phyloP scores from a whole-genome alignment of 1,140 invertebrate species.

The Drosophila kanapiae region DNA sequence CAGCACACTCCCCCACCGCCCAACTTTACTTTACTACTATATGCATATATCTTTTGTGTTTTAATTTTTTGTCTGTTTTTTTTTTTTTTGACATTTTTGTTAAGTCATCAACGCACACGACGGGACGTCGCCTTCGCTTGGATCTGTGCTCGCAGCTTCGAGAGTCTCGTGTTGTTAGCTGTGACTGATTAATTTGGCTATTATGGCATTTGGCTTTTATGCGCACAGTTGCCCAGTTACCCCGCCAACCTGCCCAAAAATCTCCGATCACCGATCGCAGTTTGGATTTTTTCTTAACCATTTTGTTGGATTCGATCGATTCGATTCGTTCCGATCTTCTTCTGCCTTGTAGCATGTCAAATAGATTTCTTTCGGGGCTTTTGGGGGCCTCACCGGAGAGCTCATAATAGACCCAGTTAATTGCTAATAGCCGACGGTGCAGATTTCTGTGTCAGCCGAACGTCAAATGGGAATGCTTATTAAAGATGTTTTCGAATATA shows the following conservation, averaged over 20 bases:
- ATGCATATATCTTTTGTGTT: constrained; percentile 18
- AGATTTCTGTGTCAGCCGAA: constrained; percentile 79
- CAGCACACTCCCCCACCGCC: constrained; percentile 7
- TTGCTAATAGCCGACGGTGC: constrained; percentile 83
- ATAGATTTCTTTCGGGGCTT: constrained; percentile 65
- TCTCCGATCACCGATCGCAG: neutral
- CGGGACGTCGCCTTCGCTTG: constrained; percentile 61
- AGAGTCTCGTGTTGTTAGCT: constrained; percentile 75
- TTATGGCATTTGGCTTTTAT: constrained; percentile 83
- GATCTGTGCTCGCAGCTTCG: constrained; percentile 50
- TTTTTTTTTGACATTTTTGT: constrained; percentile 77
- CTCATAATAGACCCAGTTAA: constrained; percentile 84
- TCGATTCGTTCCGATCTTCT: constrained; percentile 83
- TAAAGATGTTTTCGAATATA: constrained; percentile 70
- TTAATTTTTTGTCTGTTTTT: constrained; percentile 1
- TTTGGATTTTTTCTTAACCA: constrained; percentile 29
- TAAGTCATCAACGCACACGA: constrained; percentile 77
- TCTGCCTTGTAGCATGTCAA: constrained; percentile 83
- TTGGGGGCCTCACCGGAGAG: constrained; percentile 35
- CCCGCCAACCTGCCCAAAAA: constrained; percentile 14
- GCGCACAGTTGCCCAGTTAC: constrained; percentile 62
- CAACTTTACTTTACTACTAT: neutral
- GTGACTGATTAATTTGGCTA: constrained; percentile 84
- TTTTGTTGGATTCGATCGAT: constrained; percentile 52
- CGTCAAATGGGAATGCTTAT: constrained; percentile 77